A percentile compares a stretch with the other conserved stretches of the same genome.
These are phyloP conservation scores for Chlorops oryzae DNA, from an alignment of 1,140 invertebrate species.

Conservation along the genomic window DNA sequence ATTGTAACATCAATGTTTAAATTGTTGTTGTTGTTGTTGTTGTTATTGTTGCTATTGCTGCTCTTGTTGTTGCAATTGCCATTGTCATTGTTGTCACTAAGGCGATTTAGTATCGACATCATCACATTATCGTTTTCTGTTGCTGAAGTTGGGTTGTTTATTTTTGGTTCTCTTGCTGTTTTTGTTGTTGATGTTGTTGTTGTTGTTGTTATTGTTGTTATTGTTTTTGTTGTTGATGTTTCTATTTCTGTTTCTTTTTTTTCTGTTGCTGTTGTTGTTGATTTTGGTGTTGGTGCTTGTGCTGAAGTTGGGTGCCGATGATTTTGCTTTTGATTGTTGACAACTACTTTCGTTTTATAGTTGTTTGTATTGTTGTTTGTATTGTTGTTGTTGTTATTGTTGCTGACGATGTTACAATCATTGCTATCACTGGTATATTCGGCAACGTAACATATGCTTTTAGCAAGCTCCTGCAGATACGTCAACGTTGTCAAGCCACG, in stretches of 20 bases:
- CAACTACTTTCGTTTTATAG: too few relatives aligned
- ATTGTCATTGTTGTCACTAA: background rate
- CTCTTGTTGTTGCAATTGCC: conserved; percentile 9
- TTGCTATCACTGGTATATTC: background rate
- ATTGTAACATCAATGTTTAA: conserved; percentile 29
- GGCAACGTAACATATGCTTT: conserved; percentile 21
- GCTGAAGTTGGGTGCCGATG: background rate
- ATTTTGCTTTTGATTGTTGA: background rate
- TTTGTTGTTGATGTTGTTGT: conserved; percentile 3
- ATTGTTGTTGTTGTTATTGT: conserved; percentile 10
- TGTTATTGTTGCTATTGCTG: conserved; percentile 2
- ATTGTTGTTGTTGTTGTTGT: conserved; percentile 3
- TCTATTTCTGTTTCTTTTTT: too few relatives aligned
- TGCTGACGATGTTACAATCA: conserved; percentile 4
- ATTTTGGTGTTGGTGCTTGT: conserved; percentile 9
- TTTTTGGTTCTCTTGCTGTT: too few relatives aligned
- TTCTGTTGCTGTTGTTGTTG: conserved; percentile 9
- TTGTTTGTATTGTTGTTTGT: conserved; percentile 10
- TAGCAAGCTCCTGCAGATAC: conserved; percentile 50
- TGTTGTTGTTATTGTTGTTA: conserved; percentile 7
- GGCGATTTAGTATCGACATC: too few relatives aligned
- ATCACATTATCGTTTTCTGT: too few relatives aligned
- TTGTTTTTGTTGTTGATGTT: conserved; percentile 6
- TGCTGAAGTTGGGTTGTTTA: too few relatives aligned
- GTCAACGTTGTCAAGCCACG: conserved; percentile 49